Evolutionary conservation across 2,888 invertebrate species (phyloP).

Genomic region (Drosophila pegasa): DNA sequence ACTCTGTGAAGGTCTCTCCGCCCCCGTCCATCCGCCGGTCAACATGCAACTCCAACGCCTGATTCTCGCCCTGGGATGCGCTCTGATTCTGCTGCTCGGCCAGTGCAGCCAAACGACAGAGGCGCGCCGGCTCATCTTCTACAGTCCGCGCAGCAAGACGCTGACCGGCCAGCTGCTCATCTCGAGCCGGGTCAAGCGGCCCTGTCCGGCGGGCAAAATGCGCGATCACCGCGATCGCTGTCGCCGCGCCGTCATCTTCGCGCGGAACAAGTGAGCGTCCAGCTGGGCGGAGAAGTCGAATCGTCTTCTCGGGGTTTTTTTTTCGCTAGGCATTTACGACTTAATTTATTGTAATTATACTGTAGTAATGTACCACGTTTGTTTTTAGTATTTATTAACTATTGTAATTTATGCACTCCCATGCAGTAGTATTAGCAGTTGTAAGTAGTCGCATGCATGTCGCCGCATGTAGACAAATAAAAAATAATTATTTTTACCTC

Average conservation of each 20-base stretch:
- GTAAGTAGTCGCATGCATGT: not conserved
- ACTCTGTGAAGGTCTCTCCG: not conserved
- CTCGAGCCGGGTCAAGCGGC: slow-evolving; percentile 52
- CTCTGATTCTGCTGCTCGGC: slow-evolving; percentile 53
- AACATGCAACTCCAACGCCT: slow-evolving; percentile 56
- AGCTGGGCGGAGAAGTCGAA: not conserved
- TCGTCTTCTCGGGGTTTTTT: slow-evolving; percentile 17
- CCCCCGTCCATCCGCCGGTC: not conserved
- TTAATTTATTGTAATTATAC: slow-evolving; percentile 60
- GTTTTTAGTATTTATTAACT: slow-evolving; percentile 29
- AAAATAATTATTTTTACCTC: slow-evolving; percentile 4
- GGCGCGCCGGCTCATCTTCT: slow-evolving; percentile 75
- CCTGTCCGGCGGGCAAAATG: slow-evolving; percentile 78
- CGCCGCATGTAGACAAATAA: slow-evolving; percentile 5
- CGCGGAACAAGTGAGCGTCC: slow-evolving; percentile 47
- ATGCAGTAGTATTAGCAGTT: slow-evolving; percentile 10
- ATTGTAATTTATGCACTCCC: slow-evolving; percentile 19
- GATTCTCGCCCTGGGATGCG: slow-evolving; percentile 41
- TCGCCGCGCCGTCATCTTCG: slow-evolving; percentile 75
- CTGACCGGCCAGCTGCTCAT: slow-evolving; percentile 73
- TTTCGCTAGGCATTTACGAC: slow-evolving; percentile 30
- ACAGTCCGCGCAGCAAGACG: slow-evolving; percentile 57
- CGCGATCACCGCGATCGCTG: slow-evolving; percentile 82
- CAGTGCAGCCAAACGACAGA: slow-evolving; percentile 42
- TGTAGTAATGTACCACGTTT: slow-evolving; percentile 26